Evolutionary conservation across 2,888 invertebrate species (phyloP).

Genomic region (Limenitis camilla): DNA sequence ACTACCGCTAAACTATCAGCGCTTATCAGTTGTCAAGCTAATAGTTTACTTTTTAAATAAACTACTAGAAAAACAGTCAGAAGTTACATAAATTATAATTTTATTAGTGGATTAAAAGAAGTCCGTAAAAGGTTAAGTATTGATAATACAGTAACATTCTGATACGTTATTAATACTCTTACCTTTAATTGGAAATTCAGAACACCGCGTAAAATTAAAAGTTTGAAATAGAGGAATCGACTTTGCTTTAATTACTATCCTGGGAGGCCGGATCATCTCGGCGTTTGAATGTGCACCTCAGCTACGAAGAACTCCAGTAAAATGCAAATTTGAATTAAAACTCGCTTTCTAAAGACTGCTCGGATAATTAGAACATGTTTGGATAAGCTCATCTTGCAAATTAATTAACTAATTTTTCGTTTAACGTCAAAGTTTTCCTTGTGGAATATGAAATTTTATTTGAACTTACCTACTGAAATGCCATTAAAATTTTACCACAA

Average conservation of each 20-base stretch:
- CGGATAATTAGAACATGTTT: slow-evolving; percentile 47
- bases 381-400: slow-evolving; percentile 38
- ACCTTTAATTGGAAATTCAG: neutral
- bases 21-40: no score
- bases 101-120: no score
- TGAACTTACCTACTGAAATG: neutral
- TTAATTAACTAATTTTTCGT: slow-evolving; percentile 52
- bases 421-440: slow-evolving; percentile 28
- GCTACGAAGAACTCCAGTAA: slow-evolving; percentile 38
- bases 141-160: no score
- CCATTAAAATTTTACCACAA: slow-evolving; percentile 2
- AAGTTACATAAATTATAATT: no score
- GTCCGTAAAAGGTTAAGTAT: no score
- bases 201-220: slow-evolving; percentile 18
- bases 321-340: slow-evolving; percentile 62
- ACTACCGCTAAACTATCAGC: no score
- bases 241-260: slow-evolving; percentile 57
- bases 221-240: slow-evolving; percentile 33
- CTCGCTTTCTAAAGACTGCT: slow-evolving; percentile 51
- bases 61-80: no score
- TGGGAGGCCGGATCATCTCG: slow-evolving; percentile 43
- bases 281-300: slow-evolving; percentile 51
- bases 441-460: slow-evolving; percentile 9
- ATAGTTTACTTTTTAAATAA: no score
- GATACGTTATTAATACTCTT: no score